Percentiles rank a stretch among this genome's conserved stretches.
Evolutionary conservation across 2,113 vertebrate species (phyloP).

Genomic region (Gymnobelideus leadbeateri): DNA sequence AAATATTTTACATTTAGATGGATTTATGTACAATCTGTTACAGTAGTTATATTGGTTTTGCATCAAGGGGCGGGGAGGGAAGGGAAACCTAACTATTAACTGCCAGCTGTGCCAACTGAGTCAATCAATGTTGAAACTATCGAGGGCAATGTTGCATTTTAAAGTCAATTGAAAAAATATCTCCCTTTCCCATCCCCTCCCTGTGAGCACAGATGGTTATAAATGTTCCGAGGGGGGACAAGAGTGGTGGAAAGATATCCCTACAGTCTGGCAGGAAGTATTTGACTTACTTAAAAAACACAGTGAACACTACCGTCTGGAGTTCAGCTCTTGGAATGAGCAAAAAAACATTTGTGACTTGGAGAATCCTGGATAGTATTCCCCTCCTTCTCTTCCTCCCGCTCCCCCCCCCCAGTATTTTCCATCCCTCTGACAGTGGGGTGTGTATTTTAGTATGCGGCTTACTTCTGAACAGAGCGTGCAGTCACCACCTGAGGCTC

Average conservation of each 20-base stretch:
- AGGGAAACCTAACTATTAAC: slow-evolving; percentile 4
- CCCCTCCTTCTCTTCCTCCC: background rate
- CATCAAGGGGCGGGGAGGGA: background rate
- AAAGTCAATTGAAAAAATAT: slow-evolving; percentile 47
- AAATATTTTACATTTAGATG: slow-evolving; percentile 32
- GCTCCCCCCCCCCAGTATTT: background rate
- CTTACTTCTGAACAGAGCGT: background rate
- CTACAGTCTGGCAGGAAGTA: slow-evolving; percentile 2
- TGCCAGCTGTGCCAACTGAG: slow-evolving; percentile 8
- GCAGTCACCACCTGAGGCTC: background rate
- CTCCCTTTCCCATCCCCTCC: background rate
- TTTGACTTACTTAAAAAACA: slow-evolving; percentile 45
- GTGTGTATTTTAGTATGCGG: background rate
- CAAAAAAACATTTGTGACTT: slow-evolving; percentile 31
- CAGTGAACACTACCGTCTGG: background rate
- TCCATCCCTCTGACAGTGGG: background rate
- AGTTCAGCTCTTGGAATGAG: slow-evolving; percentile 33
- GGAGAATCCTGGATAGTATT: background rate
- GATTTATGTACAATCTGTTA: slow-evolving; percentile 12
- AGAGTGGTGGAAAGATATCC: slow-evolving; percentile 26
- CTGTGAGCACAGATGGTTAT: background rate
- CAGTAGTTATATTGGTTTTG: background rate
- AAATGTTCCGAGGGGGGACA: background rate
- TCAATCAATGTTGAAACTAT: slow-evolving; percentile 39
- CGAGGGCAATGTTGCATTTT: slow-evolving; percentile 8